phyloP scores from a whole-genome alignment of 2,113 vertebrate genomes.

The Cacatua alba region DNA sequence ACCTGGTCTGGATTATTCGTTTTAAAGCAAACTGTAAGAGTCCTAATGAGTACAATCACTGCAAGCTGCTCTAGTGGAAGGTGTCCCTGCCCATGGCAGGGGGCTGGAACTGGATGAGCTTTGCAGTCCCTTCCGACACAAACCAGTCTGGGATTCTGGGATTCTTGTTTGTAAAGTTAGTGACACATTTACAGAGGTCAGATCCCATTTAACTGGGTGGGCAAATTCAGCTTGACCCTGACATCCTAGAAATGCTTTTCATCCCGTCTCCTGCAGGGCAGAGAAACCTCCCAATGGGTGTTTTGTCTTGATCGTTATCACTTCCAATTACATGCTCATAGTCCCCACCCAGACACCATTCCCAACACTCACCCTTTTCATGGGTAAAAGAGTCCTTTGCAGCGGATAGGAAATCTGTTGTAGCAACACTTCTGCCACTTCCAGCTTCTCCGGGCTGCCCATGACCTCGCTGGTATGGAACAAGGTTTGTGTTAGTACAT shows the following conservation, averaged over 20 bases:
- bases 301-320: background rate
- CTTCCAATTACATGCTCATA: fast-evolving
- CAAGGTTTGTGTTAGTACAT: background rate
- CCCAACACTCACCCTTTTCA: background rate
- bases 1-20: background rate
- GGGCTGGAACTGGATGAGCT: too few species aligned
- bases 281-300: fast-evolving
- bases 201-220: too few species aligned
- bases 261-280: fast-evolving
- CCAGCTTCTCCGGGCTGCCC: background rate
- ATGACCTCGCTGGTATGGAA: background rate
- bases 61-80: background rate
- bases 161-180: too few species aligned
- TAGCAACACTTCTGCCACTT: background rate
- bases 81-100: too few species aligned
- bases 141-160: too few species aligned
- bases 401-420: background rate
- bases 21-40: background rate
- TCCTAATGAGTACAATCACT: fast-evolving
- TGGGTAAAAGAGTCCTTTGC: background rate
- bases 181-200: too few species aligned
- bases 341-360: background rate
- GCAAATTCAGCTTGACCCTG: background rate
- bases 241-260: background rate
- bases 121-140: too few species aligned